These are phyloP conservation scores for Mesorhabditis sp. DNA, from an alignment of 2,888 invertebrate genomes.

Conservation along the genomic window DNA sequence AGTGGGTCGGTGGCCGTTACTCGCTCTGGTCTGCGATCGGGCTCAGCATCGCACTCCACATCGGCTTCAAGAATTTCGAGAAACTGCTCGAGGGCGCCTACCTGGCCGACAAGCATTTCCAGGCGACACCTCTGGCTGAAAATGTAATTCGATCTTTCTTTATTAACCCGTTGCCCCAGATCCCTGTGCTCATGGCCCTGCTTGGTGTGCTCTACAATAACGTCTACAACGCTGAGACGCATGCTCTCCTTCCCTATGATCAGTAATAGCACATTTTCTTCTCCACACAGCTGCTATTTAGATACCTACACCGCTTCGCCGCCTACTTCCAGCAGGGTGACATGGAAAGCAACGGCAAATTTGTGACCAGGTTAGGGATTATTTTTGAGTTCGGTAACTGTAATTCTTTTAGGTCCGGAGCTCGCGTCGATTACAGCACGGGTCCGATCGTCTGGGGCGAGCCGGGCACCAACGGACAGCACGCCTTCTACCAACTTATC, in stretches of 20 bases:
- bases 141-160: slow-evolving; percentile 70
- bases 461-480: slow-evolving; percentile 98
- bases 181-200: slow-evolving; percentile 85
- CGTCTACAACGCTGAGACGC: slow-evolving; percentile 90
- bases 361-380: slow-evolving; percentile 61
- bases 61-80: slow-evolving; percentile 90
- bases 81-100: slow-evolving; percentile 84
- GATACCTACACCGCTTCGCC: slow-evolving; percentile 86
- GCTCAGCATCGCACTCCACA: slow-evolving; percentile 83
- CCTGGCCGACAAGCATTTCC: slow-evolving; percentile 90
- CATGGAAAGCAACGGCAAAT: slow-evolving; percentile 97
- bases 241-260: slow-evolving; percentile 92
- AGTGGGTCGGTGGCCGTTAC: slow-evolving; percentile 95
- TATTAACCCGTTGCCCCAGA: slow-evolving; percentile 64
- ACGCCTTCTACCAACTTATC: slow-evolving; percentile 97
- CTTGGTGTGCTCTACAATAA: slow-evolving; percentile 86
- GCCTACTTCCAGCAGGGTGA: slow-evolving; percentile 90
- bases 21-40: slow-evolving; percentile 99
- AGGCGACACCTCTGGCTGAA: slow-evolving; percentile 77
- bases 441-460: slow-evolving; percentile 93
- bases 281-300: neutral
- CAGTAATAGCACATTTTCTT: slow-evolving; percentile 65
- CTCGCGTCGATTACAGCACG: slow-evolving; percentile 63
- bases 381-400: neutral
- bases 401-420: slow-evolving; percentile 53